Evolutionary conservation across 2,888 invertebrate genomes (phyloP).

Genomic region (Hedychridium roseum): DNA sequence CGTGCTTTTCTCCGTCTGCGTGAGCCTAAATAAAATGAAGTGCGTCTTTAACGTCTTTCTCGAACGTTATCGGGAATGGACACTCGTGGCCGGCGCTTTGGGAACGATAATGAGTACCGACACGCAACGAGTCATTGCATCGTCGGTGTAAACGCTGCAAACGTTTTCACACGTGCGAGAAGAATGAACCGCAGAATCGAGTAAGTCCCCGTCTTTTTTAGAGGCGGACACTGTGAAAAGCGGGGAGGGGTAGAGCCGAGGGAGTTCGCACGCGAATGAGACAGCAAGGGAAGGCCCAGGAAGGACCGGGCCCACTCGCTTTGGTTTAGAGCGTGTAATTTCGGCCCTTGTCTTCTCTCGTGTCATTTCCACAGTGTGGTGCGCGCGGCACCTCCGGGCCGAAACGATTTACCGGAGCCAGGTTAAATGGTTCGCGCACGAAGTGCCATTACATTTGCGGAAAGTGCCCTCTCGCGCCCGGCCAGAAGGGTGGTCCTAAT

Average conservation of each 20-base stretch:
- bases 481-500: conserved; percentile 39
- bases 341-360: conserved; percentile 24
- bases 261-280: neutral
- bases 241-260: neutral
- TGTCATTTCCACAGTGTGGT: conserved; percentile 25
- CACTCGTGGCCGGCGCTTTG: too few species aligned
- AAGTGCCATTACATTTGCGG: conserved; percentile 44
- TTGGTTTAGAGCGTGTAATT: conserved; percentile 38
- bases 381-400: conserved; percentile 35
- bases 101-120: too few species aligned
- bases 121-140: too few species aligned
- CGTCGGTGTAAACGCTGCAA: too few species aligned
- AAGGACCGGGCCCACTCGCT: conserved; percentile 10
- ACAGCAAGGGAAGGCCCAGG: neutral
- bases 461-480: conserved; percentile 26
- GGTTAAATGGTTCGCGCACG: conserved; percentile 50
- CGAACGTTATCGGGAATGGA: too few species aligned
- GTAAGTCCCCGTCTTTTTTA: too few species aligned
- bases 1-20: too few species aligned
- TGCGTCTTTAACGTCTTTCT: too few species aligned
- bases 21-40: too few species aligned
- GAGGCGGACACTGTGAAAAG: neutral
- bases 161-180: too few species aligned
- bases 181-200: too few species aligned
- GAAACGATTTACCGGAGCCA: conserved; percentile 37